These are phyloP conservation scores for Torymus auratus DNA, from an alignment of 2,888 invertebrate species.

Conservation along the genomic window DNA sequence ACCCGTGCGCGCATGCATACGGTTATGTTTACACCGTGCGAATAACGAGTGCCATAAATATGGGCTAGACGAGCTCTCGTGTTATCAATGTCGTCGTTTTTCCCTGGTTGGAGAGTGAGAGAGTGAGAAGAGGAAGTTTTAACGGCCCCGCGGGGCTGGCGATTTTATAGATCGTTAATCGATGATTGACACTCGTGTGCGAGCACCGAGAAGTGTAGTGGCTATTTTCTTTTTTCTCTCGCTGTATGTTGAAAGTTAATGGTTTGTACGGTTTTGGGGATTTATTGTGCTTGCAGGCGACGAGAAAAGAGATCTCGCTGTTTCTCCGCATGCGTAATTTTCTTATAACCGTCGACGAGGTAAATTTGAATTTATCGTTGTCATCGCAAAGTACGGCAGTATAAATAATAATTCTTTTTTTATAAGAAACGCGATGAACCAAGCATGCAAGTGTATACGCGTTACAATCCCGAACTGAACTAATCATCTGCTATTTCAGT, in stretches of 20 bases:
- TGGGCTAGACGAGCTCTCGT: slow-evolving; percentile 43
- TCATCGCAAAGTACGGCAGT: too few species aligned
- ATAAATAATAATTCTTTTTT: too few species aligned
- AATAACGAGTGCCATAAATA: slow-evolving; percentile 58
- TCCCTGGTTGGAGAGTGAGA: neutral
- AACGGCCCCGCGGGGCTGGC: slow-evolving; percentile 19
- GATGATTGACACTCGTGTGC: slow-evolving; percentile 48
- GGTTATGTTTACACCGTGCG: slow-evolving; percentile 52
- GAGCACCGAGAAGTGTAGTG: neutral
- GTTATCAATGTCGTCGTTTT: slow-evolving; percentile 46
- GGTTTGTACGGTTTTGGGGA: neutral
- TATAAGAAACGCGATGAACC: too few species aligned
- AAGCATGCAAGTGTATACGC: too few species aligned
- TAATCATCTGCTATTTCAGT: too few species aligned
- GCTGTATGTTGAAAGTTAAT: neutral
- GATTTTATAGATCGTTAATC: slow-evolving; percentile 53
- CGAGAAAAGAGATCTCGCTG: too few species aligned
- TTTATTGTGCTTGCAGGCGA: too few species aligned
- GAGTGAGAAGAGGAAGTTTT: slow-evolving; percentile 12
- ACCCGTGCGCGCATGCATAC: neutral
- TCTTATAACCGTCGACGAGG: too few species aligned
- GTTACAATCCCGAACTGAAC: too few species aligned
- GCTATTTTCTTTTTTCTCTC: neutral
- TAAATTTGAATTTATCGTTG: too few species aligned
- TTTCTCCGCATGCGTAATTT: too few species aligned